Conservation (phyloP, 2,888 invertebrate genomes). For the Catocala sponsa region DNA sequence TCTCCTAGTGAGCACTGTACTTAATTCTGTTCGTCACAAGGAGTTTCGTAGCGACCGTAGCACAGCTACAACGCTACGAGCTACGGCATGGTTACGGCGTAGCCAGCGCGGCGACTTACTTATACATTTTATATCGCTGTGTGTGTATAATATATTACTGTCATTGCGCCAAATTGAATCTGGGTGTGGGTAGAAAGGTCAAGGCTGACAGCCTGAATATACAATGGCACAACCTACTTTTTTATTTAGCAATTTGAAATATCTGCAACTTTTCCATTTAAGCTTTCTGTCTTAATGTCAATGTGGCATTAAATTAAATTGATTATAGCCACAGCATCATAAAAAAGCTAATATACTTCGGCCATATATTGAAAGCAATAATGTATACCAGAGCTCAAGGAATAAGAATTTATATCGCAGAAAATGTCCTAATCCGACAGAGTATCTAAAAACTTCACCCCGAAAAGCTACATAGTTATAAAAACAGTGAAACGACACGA, state of each 20-base stretch:
- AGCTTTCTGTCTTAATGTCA: no score
- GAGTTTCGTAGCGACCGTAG: slow-evolving; percentile 14
- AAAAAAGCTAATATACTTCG: no score
- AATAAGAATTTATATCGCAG: no score
- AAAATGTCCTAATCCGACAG: not conserved
- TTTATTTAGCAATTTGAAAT: not conserved
- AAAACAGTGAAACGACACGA: not conserved
- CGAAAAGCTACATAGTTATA: not conserved
- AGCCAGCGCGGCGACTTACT: slow-evolving; percentile 36
- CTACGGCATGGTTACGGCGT: slow-evolving; percentile 45
- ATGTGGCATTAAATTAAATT: no score
- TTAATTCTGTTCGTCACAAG: not conserved
- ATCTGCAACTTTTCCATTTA: no score
- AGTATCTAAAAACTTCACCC: slow-evolving; percentile 2
- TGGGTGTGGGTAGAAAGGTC: slow-evolving; percentile 30
- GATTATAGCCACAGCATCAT: no score
- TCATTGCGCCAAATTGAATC: slow-evolving; percentile 44
- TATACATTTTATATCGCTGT: slow-evolving; percentile 19
- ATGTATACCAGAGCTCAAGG: no score
- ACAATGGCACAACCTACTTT: not conserved
- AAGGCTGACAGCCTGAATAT: slow-evolving; percentile 17
- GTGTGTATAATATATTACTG: slow-evolving; percentile 23
- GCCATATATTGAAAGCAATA: no score
- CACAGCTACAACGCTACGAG: slow-evolving; percentile 35
- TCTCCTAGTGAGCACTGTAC: not conserved